Evolutionary conservation across 2,797 vertebrate species (phyloP).

Genomic region (Pipistrellus pipistrellus): DNA sequence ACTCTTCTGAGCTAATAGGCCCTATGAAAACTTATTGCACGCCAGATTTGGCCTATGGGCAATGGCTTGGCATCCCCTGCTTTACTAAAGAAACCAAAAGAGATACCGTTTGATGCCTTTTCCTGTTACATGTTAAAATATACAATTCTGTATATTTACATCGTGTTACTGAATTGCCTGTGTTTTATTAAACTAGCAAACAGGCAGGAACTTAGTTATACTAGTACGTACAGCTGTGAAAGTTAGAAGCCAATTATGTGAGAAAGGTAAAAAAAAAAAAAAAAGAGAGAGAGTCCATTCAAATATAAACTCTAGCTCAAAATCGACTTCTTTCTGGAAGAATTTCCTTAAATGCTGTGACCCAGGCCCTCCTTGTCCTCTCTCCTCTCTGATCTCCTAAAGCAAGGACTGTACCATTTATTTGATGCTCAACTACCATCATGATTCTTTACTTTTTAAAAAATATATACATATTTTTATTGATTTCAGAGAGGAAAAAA

Average conservation of each 20-base stretch:
- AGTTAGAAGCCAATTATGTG: not conserved
- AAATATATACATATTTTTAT: no score
- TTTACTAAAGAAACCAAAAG: slow-evolving; percentile 42
- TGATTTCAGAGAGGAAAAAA: no score
- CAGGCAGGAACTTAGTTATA: not conserved
- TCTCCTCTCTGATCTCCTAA: not conserved
- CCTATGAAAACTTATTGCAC: not conserved
- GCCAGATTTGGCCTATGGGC: not conserved
- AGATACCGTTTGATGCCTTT: not conserved
- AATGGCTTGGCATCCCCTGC: not conserved
- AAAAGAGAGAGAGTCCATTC: not conserved
- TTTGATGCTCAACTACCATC: not conserved
- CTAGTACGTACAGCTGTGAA: not conserved
- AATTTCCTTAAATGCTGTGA: slow-evolving; percentile 18
- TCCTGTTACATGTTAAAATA: slow-evolving; percentile 37
- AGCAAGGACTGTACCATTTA: not conserved
- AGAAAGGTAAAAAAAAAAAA: not conserved
- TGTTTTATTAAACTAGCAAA: slow-evolving; percentile 12
- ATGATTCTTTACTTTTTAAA: no score
- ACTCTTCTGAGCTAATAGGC: not conserved
- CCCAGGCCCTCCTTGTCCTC: not conserved
- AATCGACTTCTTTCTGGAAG: not conserved
- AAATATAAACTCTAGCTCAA: not conserved
- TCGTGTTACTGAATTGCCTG: not conserved
- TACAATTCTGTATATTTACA: not conserved